Base-by-base conservation (phyloP, 2,113 vertebrate species). In the Periophthalmodon schlosseri region DNA sequence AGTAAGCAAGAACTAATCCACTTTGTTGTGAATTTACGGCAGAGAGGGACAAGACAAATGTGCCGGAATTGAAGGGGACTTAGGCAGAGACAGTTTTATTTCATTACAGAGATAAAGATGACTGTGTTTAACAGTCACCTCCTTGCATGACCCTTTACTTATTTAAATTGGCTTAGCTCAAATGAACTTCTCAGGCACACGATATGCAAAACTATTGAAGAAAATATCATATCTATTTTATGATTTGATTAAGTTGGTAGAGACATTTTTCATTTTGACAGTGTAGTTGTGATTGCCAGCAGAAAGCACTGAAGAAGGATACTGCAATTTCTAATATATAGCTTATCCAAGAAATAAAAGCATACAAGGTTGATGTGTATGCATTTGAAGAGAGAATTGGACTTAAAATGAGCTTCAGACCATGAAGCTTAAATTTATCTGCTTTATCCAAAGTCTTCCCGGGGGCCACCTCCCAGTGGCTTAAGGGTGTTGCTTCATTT, bases 21-120 rank as follows among this genome's bases (percentile, higher is more conserved):
- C 72, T 65, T 65, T 56, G 76, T 46, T 24, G 61, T 65, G n/a
- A 57, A 65, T 78, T 74, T 79, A 75, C 61, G 68, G 50, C 70
- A 47, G 56, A 75, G 68, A 76, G 23, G 50, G 52, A 68, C 39
- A 54, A 61, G 61, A 33, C 64, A 60, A 68, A 74, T 68, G 52
- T 44, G 28, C 18, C 61, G 65, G 67, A 21, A 60, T 58, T 23
- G 64, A 72, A 65, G 46, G 2, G 20, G 52, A 56, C 33, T 52
- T 44, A 69, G 16, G 23, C 16, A 73, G 34, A 47, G 3, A 20
- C 34, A 9, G 39, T 44, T 44, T 44, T 10, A 46, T 7, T 34
- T 47, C 61, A 28, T 23, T 33, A 50, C 15, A 64, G 20, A 21
- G n/a, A 18, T 28, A 14, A 46, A n/a, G 11, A 15, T 3, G 11